These are phyloP conservation scores for Sceliomorpha sp. DNA, from an alignment of 2,888 invertebrate species.

Conservation along the genomic window DNA sequence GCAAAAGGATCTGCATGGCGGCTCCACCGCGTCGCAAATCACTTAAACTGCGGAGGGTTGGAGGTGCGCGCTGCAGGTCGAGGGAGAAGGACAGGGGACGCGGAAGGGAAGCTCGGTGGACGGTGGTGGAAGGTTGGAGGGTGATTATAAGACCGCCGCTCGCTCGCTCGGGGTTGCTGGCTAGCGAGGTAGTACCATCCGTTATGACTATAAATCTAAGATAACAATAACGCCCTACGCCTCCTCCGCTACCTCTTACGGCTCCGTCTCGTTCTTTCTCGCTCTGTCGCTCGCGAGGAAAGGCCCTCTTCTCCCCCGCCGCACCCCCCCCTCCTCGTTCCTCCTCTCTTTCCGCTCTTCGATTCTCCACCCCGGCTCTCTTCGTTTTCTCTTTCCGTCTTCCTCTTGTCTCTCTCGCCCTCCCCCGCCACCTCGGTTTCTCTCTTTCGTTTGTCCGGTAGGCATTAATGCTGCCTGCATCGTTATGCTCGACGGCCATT, in stretches of 20 bases:
- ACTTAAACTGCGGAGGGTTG: conserved; percentile 79
- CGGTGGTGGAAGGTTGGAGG: conserved; percentile 70
- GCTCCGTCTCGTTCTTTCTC: conserved; percentile 71
- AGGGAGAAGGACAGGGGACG: conserved; percentile 58
- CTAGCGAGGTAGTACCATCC: conserved; percentile 79
- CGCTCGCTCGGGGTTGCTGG: conserved; percentile 79
- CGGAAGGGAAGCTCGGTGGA: conserved; percentile 60
- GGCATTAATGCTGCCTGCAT: conserved; percentile 73
- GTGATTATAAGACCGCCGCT: conserved; percentile 78
- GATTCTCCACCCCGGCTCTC: too few relatives aligned
- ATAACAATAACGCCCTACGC: conserved; percentile 80
- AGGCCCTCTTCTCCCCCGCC: conserved; percentile 56
- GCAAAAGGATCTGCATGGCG: conserved; percentile 80
- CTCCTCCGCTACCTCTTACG: conserved; percentile 61
- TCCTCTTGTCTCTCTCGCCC: conserved; percentile 47
- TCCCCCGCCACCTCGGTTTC: conserved; percentile 27
- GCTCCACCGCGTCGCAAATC: conserved; percentile 80
- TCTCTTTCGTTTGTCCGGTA: conserved; percentile 61
- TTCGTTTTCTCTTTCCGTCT: conserved; percentile 45
- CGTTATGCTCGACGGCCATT: conserved; percentile 69
- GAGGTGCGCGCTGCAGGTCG: conserved; percentile 69
- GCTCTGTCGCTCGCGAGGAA: conserved; percentile 49
- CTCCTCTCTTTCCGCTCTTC: too few relatives aligned
- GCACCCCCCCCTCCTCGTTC: conserved; percentile 45
- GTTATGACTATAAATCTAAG: conserved; percentile 81